Percentiles rank a stretch among this genome's conserved stretches.
phyloP scores from a whole-genome alignment of 2,113 vertebrate genomes.

The Rhea pennata region DNA sequence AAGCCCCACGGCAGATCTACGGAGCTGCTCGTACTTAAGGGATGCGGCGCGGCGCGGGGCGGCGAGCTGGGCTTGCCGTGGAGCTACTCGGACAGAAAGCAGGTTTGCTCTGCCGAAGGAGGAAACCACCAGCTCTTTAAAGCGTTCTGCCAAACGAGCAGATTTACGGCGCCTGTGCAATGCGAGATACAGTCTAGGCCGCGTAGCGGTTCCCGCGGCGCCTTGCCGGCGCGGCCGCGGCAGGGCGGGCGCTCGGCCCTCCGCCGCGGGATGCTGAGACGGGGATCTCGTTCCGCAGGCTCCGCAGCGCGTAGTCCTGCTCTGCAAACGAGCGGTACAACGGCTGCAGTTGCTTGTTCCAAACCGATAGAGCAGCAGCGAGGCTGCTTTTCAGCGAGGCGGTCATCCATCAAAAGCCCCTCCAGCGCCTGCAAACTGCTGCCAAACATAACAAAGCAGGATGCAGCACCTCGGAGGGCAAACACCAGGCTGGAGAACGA shows the following conservation, averaged over 20 bases:
- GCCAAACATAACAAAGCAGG: constrained; percentile 22
- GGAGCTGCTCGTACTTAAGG: constrained; percentile 31
- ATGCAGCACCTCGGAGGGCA: not conserved
- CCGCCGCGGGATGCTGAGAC: too few species aligned
- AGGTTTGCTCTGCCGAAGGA: not conserved
- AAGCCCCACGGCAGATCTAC: not conserved
- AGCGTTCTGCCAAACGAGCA: not conserved
- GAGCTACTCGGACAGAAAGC: not conserved
- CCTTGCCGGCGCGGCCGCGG: too few species aligned
- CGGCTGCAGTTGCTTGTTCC: not conserved
- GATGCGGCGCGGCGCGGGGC: constrained; percentile 32
- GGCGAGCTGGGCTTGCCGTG: not conserved
- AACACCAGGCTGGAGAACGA: not conserved
- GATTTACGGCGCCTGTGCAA: not conserved
- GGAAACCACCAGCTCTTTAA: not conserved
- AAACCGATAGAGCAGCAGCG: not conserved
- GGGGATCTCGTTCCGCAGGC: not conserved
- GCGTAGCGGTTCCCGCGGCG: not conserved
- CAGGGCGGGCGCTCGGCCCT: too few species aligned
- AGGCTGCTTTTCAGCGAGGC: constrained; percentile 7
- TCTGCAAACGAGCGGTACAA: not conserved
- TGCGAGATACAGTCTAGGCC: not conserved
- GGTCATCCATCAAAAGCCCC: not conserved
- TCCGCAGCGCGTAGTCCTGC: not conserved
- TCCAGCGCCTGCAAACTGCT: not conserved